Percentiles rank a stretch among this genome's conserved stretches.
These are phyloP conservation scores for Brenthis hecate DNA, from an alignment of 2,888 invertebrate species.

Conservation along the genomic window DNA sequence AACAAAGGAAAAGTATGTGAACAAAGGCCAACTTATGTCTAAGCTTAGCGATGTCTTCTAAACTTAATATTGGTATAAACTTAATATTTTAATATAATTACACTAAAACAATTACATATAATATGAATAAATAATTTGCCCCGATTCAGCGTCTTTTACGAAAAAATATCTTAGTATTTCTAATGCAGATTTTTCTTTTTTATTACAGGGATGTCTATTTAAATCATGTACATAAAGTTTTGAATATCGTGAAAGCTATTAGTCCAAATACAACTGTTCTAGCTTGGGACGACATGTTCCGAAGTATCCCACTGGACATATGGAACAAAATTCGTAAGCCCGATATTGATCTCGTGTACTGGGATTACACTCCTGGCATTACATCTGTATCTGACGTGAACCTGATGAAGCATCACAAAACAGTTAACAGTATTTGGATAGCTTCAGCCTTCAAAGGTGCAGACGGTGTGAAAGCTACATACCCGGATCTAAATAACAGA, in stretches of 20 bases:
- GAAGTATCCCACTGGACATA: constrained; percentile 75
- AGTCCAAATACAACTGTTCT: constrained; percentile 82
- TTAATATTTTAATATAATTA: too few species aligned
- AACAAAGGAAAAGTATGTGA: too few species aligned
- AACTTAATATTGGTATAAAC: too few species aligned
- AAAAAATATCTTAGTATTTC: too few species aligned
- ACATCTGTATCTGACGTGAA: constrained; percentile 50
- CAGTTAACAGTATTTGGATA: constrained; percentile 88
- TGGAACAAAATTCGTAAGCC: constrained; percentile 69
- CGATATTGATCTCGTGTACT: constrained; percentile 85
- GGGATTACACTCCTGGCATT: constrained; percentile 82
- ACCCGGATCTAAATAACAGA: constrained; percentile 84
- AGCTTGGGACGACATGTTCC: constrained; percentile 93
- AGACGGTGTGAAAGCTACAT: constrained; percentile 75
- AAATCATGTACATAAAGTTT: constrained; percentile 82
- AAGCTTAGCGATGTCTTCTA: too few species aligned
- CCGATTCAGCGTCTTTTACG: too few species aligned
- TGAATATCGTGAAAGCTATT: constrained; percentile 67
- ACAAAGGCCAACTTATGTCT: too few species aligned
- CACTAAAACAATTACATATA: too few species aligned
- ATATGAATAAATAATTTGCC: too few species aligned
- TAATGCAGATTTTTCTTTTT: constrained; percentile 7
- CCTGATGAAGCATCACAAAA: constrained; percentile 54
- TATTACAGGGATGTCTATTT: constrained; percentile 82
- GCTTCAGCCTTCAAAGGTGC: constrained; percentile 94